Percentiles rank a stretch among this genome's conserved stretches.
Evolutionary conservation across 2,797 vertebrate species (phyloP).

Genomic region (Galaxias olidus): DNA sequence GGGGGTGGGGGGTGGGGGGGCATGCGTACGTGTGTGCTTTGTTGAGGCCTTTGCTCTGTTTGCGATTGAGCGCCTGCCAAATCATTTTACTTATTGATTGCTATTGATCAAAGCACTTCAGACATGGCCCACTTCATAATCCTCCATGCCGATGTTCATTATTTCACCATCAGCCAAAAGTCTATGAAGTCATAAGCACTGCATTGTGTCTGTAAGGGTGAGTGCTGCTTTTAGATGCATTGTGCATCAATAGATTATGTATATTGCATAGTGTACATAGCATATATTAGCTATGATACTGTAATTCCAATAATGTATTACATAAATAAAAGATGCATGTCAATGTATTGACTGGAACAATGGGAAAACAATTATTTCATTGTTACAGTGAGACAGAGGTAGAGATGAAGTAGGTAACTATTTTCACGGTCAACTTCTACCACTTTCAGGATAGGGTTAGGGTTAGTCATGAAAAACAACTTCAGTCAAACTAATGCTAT

Average conservation of each 20-base stretch:
- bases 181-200: not conserved
- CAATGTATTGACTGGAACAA: not conserved
- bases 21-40: slow-evolving; percentile 25
- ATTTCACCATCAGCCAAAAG: slow-evolving; percentile 35
- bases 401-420: too few relatives aligned
- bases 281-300: too few relatives aligned
- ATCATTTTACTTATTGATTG: slow-evolving; percentile 44
- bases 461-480: slow-evolving; percentile 36
- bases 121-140: slow-evolving; percentile 31
- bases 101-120: slow-evolving; percentile 38
- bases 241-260: not conserved
- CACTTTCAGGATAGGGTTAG: slow-evolving; percentile 35
- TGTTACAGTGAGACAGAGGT: not conserved
- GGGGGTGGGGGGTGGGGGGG: slow-evolving; percentile 19
- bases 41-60: slow-evolving; percentile 49
- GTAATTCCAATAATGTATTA: too few relatives aligned
- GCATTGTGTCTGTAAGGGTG: not conserved
- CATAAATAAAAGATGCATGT: too few relatives aligned
- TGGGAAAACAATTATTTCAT: slow-evolving; percentile 6
- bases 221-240: not conserved
- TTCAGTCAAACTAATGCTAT: slow-evolving; percentile 48
- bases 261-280: too few relatives aligned
- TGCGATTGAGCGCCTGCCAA: slow-evolving; percentile 37
- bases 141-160: slow-evolving; percentile 24
- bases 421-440: slow-evolving; percentile 7